phyloP scores from a whole-genome alignment of 1,140 invertebrate species.

The Zaprionus taronus region DNA sequence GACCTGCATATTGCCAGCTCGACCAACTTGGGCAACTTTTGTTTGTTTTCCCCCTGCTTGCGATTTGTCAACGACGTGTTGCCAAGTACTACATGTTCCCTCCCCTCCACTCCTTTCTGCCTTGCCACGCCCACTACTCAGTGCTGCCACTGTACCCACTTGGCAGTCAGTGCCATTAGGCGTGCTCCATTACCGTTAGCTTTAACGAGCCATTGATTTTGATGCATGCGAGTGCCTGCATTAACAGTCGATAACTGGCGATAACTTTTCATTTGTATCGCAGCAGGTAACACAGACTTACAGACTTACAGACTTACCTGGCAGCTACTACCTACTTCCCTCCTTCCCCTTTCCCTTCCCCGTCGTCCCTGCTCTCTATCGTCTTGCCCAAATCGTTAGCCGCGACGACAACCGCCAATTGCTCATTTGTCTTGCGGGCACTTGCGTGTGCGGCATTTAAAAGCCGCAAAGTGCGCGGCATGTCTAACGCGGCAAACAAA shows the following conservation, averaged over 20 bases:
- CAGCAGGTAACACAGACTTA: neutral
- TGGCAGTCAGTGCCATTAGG: constrained; percentile 16
- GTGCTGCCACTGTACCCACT: neutral
- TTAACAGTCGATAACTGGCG: constrained; percentile 19
- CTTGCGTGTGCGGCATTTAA: constrained; percentile 61
- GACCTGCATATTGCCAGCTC: constrained; percentile 28
- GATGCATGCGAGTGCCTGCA: constrained; percentile 15
- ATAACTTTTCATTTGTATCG: constrained; percentile 33
- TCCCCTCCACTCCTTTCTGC: too few species aligned
- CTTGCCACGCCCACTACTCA: neutral
- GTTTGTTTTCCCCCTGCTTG: constrained; percentile 10
- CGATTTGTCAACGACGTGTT: constrained; percentile 9
- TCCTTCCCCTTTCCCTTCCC: neutral
- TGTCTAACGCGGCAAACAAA: constrained; percentile 64
- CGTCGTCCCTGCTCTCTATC: neutral
- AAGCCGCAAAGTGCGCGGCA: constrained; percentile 73
- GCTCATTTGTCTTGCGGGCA: constrained; percentile 70
- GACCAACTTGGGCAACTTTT: constrained; percentile 7
- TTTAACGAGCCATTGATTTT: constrained; percentile 43
- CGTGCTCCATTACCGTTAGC: constrained; percentile 13
- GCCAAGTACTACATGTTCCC: neutral
- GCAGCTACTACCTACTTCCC: neutral
- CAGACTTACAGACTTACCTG: neutral
- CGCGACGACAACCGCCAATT: constrained; percentile 53
- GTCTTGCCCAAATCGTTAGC: neutral